A percentile compares a stretch with the other conserved stretches of the same genome.
phyloP scores from a whole-genome alignment of 2,888 invertebrate species.

The Scaptomyza caliginosa region DNA sequence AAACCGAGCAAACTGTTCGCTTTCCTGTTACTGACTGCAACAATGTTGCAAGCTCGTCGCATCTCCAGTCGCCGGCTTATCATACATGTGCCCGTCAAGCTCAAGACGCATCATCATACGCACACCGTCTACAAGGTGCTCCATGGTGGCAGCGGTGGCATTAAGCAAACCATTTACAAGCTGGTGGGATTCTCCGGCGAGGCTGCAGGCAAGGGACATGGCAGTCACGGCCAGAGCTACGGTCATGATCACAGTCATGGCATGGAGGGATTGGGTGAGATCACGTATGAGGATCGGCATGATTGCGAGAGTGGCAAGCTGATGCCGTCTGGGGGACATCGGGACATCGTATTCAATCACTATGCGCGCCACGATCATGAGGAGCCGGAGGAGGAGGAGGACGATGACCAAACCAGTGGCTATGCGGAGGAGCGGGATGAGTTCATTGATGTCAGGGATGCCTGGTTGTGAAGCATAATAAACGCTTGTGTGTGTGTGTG shows the following conservation, averaged over 20 bases:
- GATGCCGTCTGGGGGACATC: constrained; percentile 54
- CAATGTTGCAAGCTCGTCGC: constrained; percentile 74
- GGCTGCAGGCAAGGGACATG: constrained; percentile 84
- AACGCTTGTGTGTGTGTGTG: constrained; percentile 41
- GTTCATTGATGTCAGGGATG: constrained; percentile 72
- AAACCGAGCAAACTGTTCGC: constrained; percentile 34
- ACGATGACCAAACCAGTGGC: constrained; percentile 36
- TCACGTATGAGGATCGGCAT: constrained; percentile 75
- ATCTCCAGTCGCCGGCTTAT: constrained; percentile 88
- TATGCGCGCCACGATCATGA: constrained; percentile 77
- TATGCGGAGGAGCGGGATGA: constrained; percentile 71
- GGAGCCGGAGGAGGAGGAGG: constrained; percentile 39
- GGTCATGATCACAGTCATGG: constrained; percentile 50
- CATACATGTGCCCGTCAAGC: constrained; percentile 91
- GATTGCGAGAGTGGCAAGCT: constrained; percentile 68
- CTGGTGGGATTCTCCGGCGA: constrained; percentile 68
- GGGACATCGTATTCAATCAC: constrained; percentile 82
- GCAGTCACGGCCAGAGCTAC: constrained; percentile 84
- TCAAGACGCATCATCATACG: constrained; percentile 90
- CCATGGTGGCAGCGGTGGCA: constrained; percentile 85
- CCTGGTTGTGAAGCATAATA: constrained; percentile 67
- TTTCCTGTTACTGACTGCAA: constrained; percentile 49
- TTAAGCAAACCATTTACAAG: constrained; percentile 79
- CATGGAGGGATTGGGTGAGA: constrained; percentile 64
- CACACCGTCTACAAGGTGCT: constrained; percentile 90